phyloP scores from a whole-genome alignment of 2,888 invertebrate genomes.

The Calliphora vomitoria region DNA sequence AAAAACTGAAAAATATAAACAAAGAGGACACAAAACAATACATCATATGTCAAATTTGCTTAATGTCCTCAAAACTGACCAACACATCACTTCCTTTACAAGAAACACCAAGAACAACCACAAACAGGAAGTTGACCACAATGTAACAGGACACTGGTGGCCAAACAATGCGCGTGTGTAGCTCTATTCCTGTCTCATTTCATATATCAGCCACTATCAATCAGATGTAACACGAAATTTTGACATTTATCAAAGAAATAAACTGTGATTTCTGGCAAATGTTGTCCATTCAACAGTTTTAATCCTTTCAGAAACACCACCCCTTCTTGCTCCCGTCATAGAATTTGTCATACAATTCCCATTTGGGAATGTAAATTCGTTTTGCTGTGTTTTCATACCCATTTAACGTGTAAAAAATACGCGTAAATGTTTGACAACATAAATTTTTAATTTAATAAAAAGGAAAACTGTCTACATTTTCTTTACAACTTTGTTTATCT shows the following conservation, averaged over 20 bases:
- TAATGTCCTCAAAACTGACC: constrained; percentile 65
- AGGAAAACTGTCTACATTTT: constrained; percentile 27
- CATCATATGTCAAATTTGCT: constrained; percentile 70
- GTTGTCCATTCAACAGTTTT: constrained; percentile 56
- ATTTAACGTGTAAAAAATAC: constrained; percentile 44
- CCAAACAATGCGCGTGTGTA: constrained; percentile 53
- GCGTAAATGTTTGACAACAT: constrained; percentile 67
- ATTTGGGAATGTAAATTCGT: constrained; percentile 45
- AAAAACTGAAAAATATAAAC: constrained; percentile 7
- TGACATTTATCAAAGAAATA: constrained; percentile 69
- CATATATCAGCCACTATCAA: constrained; percentile 67
- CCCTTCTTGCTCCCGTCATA: neutral
- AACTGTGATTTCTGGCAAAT: constrained; percentile 53
- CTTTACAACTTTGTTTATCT: constrained; percentile 55
- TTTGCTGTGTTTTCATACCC: constrained; percentile 49
- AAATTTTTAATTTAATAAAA: constrained; percentile 46
- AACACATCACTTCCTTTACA: constrained; percentile 31
- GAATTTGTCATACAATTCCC: constrained; percentile 38
- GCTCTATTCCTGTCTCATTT: constrained; percentile 15
- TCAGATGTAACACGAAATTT: constrained; percentile 69
- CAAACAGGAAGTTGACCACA: constrained; percentile 64
- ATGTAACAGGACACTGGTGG: constrained; percentile 58
- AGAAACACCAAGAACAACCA: constrained; percentile 41
- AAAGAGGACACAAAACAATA: constrained; percentile 51
- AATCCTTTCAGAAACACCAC: constrained; percentile 49